Base-by-base conservation (phyloP, 2,113 vertebrate species). In the Heloderma charlesbogerti region DNA sequence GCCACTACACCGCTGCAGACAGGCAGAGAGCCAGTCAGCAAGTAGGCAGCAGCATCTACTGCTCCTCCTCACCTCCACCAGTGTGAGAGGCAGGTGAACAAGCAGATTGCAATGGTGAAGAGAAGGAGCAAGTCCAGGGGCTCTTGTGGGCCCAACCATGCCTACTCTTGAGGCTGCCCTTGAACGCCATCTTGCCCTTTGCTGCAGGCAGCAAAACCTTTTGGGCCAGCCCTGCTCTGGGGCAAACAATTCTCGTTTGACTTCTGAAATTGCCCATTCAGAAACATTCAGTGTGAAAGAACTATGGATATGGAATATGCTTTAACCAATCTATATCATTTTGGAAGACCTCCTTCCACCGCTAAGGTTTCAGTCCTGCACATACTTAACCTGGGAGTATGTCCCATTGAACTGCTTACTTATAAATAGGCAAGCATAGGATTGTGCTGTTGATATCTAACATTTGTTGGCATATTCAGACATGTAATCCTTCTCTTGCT, bases 401-500 rank as follows among this genome's bases (percentile, higher is more conserved):
- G 51, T 20, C 45, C 43, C 43, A 51, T 34, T 20, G 43, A 71
- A 85, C 43, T 34, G 27, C 13, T 69, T 51, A 22, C 48, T n/a
- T 86, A 43, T 86, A 43, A 67, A 66, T 40, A 84, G 27, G 43
- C 37, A 43, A 16, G 37, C 12, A 12, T 0, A 27, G 40, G 57
- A 22, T 63, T 63, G 60, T 63, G 16, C 60, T 63, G 57, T 91
- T 89, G 81, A 72, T 86, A 90, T 81, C 51, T 84, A 92, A 92
- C 84, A 57, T 13, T 67, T 88, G 43, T 87, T 89, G 82, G 85
- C 15, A 84, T 78, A 91, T 29, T 10, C 34, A 84, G 72, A 91
- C 94, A 90, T 94, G 79, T 34, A 5, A 85, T 78, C 54, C 84
- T 66, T 78, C 5, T 89, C 71, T 91, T 71, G 37, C 88, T 95